Percentiles rank a stretch among this genome's conserved stretches.
These are phyloP conservation scores for Rhombomys opimus DNA, from an alignment of 2,113 vertebrate species.

Conservation along the genomic window DNA sequence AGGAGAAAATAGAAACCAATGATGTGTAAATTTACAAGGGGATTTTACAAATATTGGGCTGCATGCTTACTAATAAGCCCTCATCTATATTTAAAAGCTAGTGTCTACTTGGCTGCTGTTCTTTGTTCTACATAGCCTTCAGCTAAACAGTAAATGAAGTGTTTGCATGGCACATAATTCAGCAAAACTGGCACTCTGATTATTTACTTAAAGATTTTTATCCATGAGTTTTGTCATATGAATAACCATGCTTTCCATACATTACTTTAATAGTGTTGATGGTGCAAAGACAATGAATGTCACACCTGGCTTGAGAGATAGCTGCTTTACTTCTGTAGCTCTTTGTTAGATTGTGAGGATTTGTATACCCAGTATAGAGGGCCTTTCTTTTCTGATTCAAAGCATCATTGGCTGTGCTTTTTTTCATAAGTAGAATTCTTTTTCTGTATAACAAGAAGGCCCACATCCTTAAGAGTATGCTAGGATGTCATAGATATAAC, in stretches of 20 bases:
- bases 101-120: constrained; percentile 57
- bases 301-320: background rate
- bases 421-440: constrained; percentile 14
- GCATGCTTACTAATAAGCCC: constrained; percentile 49
- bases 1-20: background rate
- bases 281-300: constrained; percentile 29
- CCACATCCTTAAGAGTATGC: constrained; percentile 18
- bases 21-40: constrained; percentile 8
- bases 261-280: constrained; percentile 66
- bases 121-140: constrained; percentile 50
- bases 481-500: constrained; percentile 40
- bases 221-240: constrained; percentile 66
- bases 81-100: constrained; percentile 73
- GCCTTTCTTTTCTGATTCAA: background rate
- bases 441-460: constrained; percentile 52
- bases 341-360: background rate
- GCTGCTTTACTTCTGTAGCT: background rate
- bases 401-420: background rate
- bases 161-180: constrained; percentile 62
- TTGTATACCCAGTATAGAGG: background rate
- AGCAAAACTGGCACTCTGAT: constrained; percentile 66
- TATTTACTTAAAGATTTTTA: constrained; percentile 81
- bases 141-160: constrained; percentile 76
- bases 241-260: constrained; percentile 63
- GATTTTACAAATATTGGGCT: constrained; percentile 46